Base-by-base conservation (phyloP, 2,888 invertebrate genomes). In the Watsonalla binaria region DNA sequence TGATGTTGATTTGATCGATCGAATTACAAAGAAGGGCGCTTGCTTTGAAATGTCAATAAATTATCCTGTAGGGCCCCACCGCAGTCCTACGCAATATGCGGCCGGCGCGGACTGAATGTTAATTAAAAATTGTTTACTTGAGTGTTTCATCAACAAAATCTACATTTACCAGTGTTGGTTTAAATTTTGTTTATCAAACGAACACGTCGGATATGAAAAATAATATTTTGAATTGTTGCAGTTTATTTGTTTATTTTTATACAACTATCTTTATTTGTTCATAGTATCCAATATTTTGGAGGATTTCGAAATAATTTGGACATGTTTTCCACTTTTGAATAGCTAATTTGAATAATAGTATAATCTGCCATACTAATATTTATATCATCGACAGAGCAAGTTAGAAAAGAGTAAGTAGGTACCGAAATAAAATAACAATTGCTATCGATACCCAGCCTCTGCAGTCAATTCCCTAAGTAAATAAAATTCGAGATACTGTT, bases 401-500 rank as follows among this genome's bases (percentile, higher is more conserved):
- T 7, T 7, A 6, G 7, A 6, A 35, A 6, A 9, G 42, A 42
- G 42, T 2, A 42, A 11, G 11, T 11, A 11, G 5, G 42, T 11
- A 11, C 9, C 11, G 11, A 8, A 42, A 42, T 42, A 11, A 42
- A 42, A 42, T 42, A 42, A 42, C 42, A 8, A 11, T 11, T 11
- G 42, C 8, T 42, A 42, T 42, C 45, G 34, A 48, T 45, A 24
- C 47, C 39, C 39, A 47, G 47, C 35, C 47, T 39, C n/a, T 33
- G 45, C 53, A 24, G 46, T 47, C 34, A 14, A 45, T n/a, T 35
- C n/a, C 45, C 37, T 45, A 52, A 53, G 53, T 53, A 48, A 49
- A 49, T 46, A 54, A 54, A 54, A 50, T 15, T 35, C 51, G 35
- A 42, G 9, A n/a, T 49, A 39, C 45, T 56, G 51, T 55, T 52